Percentiles rank a stretch among this genome's conserved stretches.
Conservation (phyloP, 2,888 invertebrate genomes). For the Drosophila dives region DNA sequence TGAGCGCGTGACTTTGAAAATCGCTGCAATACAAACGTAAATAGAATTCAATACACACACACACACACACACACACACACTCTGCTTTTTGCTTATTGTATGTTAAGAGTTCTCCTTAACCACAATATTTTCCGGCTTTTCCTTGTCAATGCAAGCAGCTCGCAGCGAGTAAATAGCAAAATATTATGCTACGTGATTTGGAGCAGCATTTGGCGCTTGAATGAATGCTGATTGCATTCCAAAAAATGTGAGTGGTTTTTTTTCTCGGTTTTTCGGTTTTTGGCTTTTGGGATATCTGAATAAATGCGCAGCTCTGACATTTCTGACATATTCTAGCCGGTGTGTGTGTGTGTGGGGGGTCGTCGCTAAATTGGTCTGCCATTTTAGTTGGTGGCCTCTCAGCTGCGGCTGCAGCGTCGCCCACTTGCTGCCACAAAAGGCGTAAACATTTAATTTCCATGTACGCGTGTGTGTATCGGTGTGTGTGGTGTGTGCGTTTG, state of each 20-base stretch:
- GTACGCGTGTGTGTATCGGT: not conserved
- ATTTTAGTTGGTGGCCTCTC: conserved; percentile 42
- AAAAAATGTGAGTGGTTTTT: conserved; percentile 14
- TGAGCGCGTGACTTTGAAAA: conserved; percentile 77
- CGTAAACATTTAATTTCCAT: conserved; percentile 80
- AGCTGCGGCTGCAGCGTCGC: conserved; percentile 41
- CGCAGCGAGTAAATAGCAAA: conserved; percentile 58
- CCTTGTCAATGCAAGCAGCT: conserved; percentile 54
- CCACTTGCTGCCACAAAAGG: conserved; percentile 76
- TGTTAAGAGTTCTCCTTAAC: conserved; percentile 27
- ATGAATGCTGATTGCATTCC: conserved; percentile 61
- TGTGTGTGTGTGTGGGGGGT: conserved; percentile 3
- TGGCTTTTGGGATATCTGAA: conserved; percentile 38
- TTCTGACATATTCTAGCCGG: not conserved
- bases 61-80: not conserved
- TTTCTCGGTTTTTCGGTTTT: conserved; percentile 5
- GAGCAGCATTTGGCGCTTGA: conserved; percentile 67
- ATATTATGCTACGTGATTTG: conserved; percentile 78
- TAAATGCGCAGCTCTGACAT: conserved; percentile 17
- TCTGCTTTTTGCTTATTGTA: conserved; percentile 4
- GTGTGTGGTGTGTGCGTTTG: conserved; percentile 15
- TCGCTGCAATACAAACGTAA: conserved; percentile 46
- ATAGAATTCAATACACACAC: conserved; percentile 17
- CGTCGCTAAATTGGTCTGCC: conserved; percentile 57
- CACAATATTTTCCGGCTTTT: conserved; percentile 42